phyloP scores from a whole-genome alignment of 2,888 invertebrate genomes.

The Panorpa germanica region DNA sequence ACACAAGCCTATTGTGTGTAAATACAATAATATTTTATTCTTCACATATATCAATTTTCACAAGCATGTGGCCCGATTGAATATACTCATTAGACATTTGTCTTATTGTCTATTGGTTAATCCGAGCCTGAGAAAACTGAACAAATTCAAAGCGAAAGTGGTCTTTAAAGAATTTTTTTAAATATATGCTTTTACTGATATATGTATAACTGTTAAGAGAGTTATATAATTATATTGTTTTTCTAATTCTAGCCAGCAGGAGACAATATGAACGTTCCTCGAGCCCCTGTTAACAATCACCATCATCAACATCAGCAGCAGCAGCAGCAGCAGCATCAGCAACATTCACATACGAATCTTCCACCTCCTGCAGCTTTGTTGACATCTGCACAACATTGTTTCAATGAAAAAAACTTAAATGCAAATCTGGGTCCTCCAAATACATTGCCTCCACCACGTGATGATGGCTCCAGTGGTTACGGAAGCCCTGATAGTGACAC shows the following conservation, averaged over 20 bases:
- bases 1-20: no score
- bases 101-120: no score
- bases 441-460: constrained; percentile 18
- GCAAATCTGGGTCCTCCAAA: constrained; percentile 23
- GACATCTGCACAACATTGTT: constrained; percentile 24
- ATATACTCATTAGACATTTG: no score
- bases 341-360: constrained; percentile 1
- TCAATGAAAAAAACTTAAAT: constrained; percentile 28
- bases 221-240: no score
- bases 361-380: constrained; percentile 16
- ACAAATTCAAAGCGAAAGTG: no score
- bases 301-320: constrained; percentile 6
- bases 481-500: constrained; percentile 59
- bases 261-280: constrained; percentile 21
- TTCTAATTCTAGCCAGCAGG: constrained; percentile 26
- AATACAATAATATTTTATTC: no score
- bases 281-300: constrained; percentile 10
- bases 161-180: no score
- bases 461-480: constrained; percentile 63
- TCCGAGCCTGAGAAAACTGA: no score
- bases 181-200: no score
- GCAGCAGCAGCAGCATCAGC: constrained; percentile 7
- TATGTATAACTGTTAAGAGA: no score
- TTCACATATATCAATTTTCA: no score
- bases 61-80: no score